These are phyloP conservation scores for Matsumyia berberina DNA, from an alignment of 2,888 invertebrate species.

Conservation along the genomic window DNA sequence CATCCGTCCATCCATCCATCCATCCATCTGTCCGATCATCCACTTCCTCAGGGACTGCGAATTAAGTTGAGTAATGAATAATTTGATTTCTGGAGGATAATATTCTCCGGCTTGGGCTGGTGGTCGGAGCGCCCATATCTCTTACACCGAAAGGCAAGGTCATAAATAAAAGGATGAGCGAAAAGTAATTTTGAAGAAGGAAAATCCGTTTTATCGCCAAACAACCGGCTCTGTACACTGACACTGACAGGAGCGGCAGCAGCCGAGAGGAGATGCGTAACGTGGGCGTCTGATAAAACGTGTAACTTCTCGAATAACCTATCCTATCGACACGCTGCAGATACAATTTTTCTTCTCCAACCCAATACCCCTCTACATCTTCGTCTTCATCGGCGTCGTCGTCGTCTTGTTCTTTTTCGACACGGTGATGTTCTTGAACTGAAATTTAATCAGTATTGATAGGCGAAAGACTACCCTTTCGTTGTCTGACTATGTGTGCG, in stretches of 20 bases:
- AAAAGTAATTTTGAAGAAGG: slow-evolving; percentile 64
- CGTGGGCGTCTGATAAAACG: slow-evolving; percentile 40
- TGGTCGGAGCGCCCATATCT: slow-evolving; percentile 7
- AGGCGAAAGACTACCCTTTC: slow-evolving; percentile 21
- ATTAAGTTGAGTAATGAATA: slow-evolving; percentile 75
- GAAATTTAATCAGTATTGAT: slow-evolving; percentile 60
- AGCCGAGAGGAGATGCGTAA: slow-evolving; percentile 36
- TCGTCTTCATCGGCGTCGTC: not conserved
- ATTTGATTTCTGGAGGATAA: slow-evolving; percentile 71
- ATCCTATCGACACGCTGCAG: slow-evolving; percentile 49
- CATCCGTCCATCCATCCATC: slow-evolving; percentile 50
- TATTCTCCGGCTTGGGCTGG: slow-evolving; percentile 11
- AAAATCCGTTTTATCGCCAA: slow-evolving; percentile 62
- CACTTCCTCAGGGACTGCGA: slow-evolving; percentile 62
- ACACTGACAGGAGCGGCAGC: slow-evolving; percentile 11
- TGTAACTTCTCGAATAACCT: slow-evolving; percentile 40
- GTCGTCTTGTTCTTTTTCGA: not conserved
- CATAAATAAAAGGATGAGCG: slow-evolving; percentile 65
- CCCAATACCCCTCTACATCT: no score
- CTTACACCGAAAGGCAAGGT: slow-evolving; percentile 37
- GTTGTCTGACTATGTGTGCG: slow-evolving; percentile 15
- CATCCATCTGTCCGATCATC: slow-evolving; percentile 64
- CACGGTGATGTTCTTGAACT: slow-evolving; percentile 39
- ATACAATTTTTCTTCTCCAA: slow-evolving; percentile 2
- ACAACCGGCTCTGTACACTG: slow-evolving; percentile 25